phyloP scores from a whole-genome alignment of 1,140 invertebrate species.

The Drosophila insularis region DNA sequence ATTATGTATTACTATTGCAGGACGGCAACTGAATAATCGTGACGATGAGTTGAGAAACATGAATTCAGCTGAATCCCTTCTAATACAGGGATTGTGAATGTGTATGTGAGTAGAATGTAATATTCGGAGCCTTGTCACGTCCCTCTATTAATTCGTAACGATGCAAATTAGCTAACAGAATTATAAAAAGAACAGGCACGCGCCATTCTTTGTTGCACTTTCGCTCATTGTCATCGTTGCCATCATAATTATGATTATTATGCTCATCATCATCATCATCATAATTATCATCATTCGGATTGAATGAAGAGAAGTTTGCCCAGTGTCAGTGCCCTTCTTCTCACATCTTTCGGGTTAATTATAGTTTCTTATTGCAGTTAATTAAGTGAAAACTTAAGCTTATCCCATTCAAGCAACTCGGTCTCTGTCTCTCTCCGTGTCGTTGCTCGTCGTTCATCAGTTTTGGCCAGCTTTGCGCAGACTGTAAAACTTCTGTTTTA shows the following conservation, averaged over 20 bases:
- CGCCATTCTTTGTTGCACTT: slow-evolving; percentile 44
- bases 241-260: slow-evolving; percentile 20
- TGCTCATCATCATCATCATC: not conserved
- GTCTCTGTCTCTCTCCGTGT: too few species aligned
- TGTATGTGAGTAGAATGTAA: not conserved
- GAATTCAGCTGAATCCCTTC: too few species aligned
- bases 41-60: too few species aligned
- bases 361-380: slow-evolving; percentile 78
- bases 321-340: slow-evolving; percentile 25
- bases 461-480: not conserved
- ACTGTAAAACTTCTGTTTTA: slow-evolving; percentile 51
- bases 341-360: slow-evolving; percentile 55
- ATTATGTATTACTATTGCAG: slow-evolving; percentile 48
- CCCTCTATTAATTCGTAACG: slow-evolving; percentile 53
- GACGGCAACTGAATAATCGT: not conserved
- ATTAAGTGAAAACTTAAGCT: slow-evolving; percentile 75
- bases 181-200: slow-evolving; percentile 42
- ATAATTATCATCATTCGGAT: slow-evolving; percentile 13
- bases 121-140: slow-evolving; percentile 34
- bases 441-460: not conserved
- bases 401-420: not conserved
- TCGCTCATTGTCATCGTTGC: slow-evolving; percentile 33
- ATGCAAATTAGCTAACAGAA: slow-evolving; percentile 70
- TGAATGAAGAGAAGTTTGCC: slow-evolving; percentile 44
- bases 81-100: not conserved